These are phyloP conservation scores for Chiroxiphia lanceolata DNA, from an alignment of 2,797 vertebrate genomes.

Conservation along the genomic window DNA sequence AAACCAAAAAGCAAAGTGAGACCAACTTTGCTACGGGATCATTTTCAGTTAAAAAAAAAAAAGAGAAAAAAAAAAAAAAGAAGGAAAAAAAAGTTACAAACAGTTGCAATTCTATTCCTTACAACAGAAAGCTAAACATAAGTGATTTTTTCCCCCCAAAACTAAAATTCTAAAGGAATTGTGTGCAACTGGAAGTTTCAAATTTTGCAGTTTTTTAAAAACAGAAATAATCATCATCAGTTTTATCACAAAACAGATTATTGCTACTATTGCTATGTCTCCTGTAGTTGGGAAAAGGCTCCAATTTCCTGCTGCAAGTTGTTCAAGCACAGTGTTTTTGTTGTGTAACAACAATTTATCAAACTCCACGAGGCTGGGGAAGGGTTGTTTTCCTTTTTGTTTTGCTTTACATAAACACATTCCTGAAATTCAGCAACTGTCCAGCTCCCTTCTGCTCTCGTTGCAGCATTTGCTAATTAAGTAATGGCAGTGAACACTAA, in stretches of 20 bases:
- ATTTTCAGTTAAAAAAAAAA: not conserved
- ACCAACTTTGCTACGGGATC: not conserved
- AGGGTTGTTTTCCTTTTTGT: not conserved
- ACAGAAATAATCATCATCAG: not conserved
- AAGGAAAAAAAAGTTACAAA: not conserved
- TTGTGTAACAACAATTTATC: not conserved
- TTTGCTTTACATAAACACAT: not conserved
- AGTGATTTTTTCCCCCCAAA: rapidly evolving
- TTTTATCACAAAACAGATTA: not conserved
- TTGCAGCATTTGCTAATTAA: not conserved
- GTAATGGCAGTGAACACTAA: not conserved
- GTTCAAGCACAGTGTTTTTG: not conserved
- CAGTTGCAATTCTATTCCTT: not conserved
- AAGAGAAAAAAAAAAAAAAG: too few relatives aligned
- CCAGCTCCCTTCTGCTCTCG: not conserved
- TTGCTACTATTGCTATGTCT: not conserved
- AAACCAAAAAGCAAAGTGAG: not conserved
- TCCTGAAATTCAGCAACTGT: not conserved
- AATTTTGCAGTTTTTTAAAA: not conserved
- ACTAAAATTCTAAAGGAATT: not conserved
- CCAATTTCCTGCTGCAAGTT: not conserved
- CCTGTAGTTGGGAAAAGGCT: not conserved
- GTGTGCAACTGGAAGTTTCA: rapidly evolving
- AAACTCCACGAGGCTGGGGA: not conserved
- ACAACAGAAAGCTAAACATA: not conserved